phyloP scores from a whole-genome alignment of 2,797 vertebrate genomes.

The Scolopax rusticola region DNA sequence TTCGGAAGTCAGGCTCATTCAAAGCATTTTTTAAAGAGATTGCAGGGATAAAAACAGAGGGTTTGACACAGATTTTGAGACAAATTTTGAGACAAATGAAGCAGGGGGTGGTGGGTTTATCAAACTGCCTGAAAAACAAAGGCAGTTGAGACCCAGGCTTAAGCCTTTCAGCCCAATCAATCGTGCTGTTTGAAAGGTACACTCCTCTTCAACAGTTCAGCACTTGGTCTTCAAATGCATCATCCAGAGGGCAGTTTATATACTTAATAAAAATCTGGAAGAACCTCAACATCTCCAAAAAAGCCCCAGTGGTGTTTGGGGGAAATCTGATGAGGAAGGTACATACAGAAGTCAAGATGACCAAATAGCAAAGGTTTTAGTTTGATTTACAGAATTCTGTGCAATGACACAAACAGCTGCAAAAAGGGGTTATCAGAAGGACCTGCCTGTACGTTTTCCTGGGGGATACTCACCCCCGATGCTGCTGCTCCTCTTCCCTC shows the following conservation, averaged over 20 bases:
- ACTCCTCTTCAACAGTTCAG: background rate
- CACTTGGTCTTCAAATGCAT: background rate
- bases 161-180: background rate
- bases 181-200: background rate
- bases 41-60: background rate
- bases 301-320: background rate
- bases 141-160: background rate
- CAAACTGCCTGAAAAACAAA: background rate
- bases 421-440: background rate
- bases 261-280: background rate
- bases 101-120: background rate
- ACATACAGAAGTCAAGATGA: background rate
- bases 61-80: background rate
- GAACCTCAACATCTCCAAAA: background rate
- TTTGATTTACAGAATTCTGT: background rate
- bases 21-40: background rate
- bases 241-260: background rate
- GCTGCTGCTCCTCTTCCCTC: background rate
- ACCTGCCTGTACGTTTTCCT: background rate
- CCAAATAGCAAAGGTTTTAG: background rate
- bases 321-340: background rate
- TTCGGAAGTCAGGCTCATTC: background rate
- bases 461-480: background rate
- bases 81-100: background rate
- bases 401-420: accelerated